phyloP scores from a whole-genome alignment of 2,797 vertebrate genomes.

The Myotis vivesi region DNA sequence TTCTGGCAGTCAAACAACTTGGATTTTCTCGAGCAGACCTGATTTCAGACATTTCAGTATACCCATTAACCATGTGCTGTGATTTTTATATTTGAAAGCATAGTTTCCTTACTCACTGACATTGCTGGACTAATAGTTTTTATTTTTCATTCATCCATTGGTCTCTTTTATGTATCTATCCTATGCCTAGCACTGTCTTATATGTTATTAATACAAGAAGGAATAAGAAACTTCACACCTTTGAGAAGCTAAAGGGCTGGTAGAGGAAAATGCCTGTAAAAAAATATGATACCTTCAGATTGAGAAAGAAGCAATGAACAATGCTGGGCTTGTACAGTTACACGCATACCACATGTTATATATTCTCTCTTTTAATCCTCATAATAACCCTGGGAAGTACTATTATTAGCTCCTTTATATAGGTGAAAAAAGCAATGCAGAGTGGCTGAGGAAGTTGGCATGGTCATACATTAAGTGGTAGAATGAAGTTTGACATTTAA shows the following conservation, averaged over 20 bases:
- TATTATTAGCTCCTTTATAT: neutral
- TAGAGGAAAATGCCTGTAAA: neutral
- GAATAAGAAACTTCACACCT: neutral
- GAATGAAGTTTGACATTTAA: neutral
- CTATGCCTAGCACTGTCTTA: neutral
- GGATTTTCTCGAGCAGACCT: slow-evolving; percentile 4
- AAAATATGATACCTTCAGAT: neutral
- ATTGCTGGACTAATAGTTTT: neutral
- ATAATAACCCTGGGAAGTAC: neutral
- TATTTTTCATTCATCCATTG: neutral
- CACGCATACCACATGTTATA: neutral
- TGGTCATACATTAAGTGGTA: neutral
- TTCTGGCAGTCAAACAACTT: slow-evolving; percentile 14
- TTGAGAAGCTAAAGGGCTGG: neutral
- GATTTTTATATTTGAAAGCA: slow-evolving; percentile 52
- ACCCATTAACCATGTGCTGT: neutral
- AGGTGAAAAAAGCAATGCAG: neutral
- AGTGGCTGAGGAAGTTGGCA: neutral
- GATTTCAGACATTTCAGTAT: neutral
- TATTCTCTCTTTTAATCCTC: neutral
- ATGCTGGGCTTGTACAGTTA: neutral
- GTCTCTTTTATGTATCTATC: neutral
- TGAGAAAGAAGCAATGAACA: neutral
- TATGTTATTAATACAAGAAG: neutral
- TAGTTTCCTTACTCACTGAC: neutral